Conservation (phyloP, 2,113 vertebrate species). For the Tiliqua scincoides region DNA sequence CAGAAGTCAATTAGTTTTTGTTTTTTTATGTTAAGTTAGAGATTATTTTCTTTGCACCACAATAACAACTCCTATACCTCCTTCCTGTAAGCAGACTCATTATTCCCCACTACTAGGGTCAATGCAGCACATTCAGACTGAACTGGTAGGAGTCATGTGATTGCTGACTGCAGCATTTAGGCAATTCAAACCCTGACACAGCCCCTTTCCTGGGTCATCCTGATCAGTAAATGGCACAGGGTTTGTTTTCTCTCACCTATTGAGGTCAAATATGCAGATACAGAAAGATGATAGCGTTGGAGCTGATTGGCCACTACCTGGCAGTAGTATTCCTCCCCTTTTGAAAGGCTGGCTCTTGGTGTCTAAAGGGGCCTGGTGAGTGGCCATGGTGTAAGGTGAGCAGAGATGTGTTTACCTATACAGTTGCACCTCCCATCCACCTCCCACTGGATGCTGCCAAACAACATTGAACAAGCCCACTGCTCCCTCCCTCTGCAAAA, state of each 20-base stretch:
- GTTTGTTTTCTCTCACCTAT: background rate
- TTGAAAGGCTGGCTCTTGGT: background rate
- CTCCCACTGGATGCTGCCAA: background rate
- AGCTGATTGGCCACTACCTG: background rate
- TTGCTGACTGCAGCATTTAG: slow-evolving; percentile 27
- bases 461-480: background rate
- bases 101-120: too few species aligned
- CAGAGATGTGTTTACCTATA: background rate
- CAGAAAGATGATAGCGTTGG: slow-evolving; percentile 13
- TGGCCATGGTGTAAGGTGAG: background rate
- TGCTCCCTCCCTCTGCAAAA: background rate
- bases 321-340: background rate
- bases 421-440: background rate
- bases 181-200: background rate
- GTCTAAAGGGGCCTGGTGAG: background rate
- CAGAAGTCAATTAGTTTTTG: too few species aligned
- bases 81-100: too few species aligned
- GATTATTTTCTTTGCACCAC: too few species aligned
- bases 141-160: background rate
- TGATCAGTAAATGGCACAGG: slow-evolving; percentile 5
- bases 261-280: background rate
- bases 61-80: too few species aligned
- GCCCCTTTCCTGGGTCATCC: background rate
- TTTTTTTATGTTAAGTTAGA: too few species aligned
- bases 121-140: slow-evolving; percentile 16